A percentile compares a stretch with the other conserved stretches of the same genome.
These are phyloP conservation scores for Helicolenus hilgendorfi DNA, from an alignment of 2,797 vertebrate species.

Conservation along the genomic window DNA sequence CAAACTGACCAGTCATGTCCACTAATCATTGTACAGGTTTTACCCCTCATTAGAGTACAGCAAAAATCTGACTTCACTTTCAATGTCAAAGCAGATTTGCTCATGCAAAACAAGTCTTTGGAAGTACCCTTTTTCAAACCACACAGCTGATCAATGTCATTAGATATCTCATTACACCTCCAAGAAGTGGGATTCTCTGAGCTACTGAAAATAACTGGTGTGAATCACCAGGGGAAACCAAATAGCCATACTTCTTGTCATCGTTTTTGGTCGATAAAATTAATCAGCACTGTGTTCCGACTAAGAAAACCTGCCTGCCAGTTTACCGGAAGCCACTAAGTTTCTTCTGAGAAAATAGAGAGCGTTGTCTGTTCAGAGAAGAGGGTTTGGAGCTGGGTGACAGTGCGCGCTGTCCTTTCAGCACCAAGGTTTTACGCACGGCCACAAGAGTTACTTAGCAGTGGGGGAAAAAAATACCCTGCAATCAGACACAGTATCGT, in stretches of 20 bases:
- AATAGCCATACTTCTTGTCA: not conserved
- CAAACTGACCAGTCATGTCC: not conserved
- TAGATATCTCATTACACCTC: not conserved
- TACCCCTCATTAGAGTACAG: not conserved
- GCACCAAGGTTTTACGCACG: slow-evolving; percentile 69
- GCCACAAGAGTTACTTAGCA: not conserved
- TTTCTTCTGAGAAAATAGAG: not conserved
- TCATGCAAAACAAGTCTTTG: not conserved
- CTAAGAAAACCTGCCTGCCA: too few relatives aligned
- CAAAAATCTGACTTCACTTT: not conserved
- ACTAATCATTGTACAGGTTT: not conserved
- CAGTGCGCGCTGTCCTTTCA: slow-evolving; percentile 84
- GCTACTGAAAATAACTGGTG: not conserved
- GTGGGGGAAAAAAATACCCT: not conserved
- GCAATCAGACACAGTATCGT: not conserved
- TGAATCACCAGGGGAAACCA: slow-evolving; percentile 32
- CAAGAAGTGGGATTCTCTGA: not conserved
- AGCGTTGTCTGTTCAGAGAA: not conserved
- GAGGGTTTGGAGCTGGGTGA: slow-evolving; percentile 12
- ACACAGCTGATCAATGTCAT: not conserved
- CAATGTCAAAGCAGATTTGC: not conserved
- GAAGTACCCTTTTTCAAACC: not conserved
- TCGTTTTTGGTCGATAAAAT: not conserved
- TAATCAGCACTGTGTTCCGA: not conserved
- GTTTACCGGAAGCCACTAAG: not conserved